A percentile compares a stretch with the other conserved stretches of the same genome.
phyloP scores from a whole-genome alignment of 2,797 vertebrate genomes.

The Hippopotamyrus pictus region DNA sequence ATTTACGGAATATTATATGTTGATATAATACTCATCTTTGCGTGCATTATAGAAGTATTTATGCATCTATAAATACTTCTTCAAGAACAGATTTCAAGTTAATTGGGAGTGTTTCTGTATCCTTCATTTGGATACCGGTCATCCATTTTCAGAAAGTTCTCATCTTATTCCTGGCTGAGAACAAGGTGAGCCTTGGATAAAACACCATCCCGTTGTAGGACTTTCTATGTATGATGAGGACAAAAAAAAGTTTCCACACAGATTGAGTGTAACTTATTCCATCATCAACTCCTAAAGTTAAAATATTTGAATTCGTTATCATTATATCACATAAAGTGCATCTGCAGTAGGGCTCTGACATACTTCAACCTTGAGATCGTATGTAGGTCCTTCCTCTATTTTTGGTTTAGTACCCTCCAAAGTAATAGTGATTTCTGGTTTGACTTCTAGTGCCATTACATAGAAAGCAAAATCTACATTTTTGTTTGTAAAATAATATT shows the following conservation, averaged over 20 bases:
- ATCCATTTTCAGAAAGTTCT: constrained; percentile 7
- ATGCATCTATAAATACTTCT: neutral
- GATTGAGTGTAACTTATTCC: neutral
- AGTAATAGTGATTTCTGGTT: constrained; percentile 34
- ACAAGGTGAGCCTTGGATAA: neutral
- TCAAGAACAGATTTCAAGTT: neutral
- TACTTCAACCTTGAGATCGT: constrained; percentile 34
- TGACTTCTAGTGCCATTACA: constrained; percentile 20
- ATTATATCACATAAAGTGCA: neutral
- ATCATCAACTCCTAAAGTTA: neutral
- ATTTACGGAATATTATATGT: neutral
- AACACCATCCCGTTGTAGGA: neutral
- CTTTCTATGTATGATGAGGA: neutral
- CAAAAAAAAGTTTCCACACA: neutral
- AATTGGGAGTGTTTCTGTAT: neutral
- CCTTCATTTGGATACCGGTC: neutral
- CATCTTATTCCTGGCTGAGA: neutral
- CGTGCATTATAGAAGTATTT: neutral
- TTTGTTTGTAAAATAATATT: neutral
- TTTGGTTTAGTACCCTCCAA: constrained; percentile 38
- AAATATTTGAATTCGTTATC: neutral
- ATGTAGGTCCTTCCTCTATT: constrained; percentile 38
- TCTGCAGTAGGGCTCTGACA: constrained; percentile 18
- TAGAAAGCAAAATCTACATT: neutral
- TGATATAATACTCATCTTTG: neutral